These are phyloP conservation scores for Cygnus atratus DNA, from an alignment of 2,113 vertebrate species.

Conservation along the genomic window DNA sequence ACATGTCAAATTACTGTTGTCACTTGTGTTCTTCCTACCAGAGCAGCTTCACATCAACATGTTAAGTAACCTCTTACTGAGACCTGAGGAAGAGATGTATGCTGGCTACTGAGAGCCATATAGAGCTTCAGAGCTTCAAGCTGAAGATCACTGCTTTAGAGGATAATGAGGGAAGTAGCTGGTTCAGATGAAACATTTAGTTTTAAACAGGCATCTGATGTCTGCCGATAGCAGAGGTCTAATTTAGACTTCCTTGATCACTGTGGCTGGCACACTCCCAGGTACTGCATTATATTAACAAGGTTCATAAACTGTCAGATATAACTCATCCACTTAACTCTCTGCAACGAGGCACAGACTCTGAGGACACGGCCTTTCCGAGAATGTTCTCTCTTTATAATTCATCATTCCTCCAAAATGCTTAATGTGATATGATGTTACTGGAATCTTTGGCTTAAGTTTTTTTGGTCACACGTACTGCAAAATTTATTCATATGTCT, in stretches of 20 bases:
- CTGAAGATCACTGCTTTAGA: slow-evolving; percentile 30
- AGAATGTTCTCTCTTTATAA: slow-evolving; percentile 37
- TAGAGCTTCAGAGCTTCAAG: background rate
- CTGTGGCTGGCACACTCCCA: slow-evolving; percentile 37
- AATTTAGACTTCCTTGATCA: slow-evolving; percentile 59
- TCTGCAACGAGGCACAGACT: slow-evolving; percentile 35
- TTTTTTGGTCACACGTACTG: background rate
- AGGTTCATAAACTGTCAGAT: slow-evolving; percentile 68
- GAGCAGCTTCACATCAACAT: background rate
- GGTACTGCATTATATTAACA: slow-evolving; percentile 57
- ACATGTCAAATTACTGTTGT: background rate
- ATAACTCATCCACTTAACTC: slow-evolving; percentile 67
- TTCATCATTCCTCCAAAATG: slow-evolving; percentile 1
- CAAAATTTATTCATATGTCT: background rate
- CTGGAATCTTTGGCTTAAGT: slow-evolving; percentile 33
- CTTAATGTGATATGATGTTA: slow-evolving; percentile 22
- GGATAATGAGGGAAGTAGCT: background rate
- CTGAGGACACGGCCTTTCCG: slow-evolving; percentile 52
- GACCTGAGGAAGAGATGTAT: background rate
- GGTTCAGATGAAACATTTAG: background rate
- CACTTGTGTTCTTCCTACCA: background rate
- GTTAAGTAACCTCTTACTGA: background rate
- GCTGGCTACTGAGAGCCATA: background rate
- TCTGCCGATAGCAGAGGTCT: slow-evolving; percentile 39
- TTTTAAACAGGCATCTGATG: slow-evolving; percentile 56